These are phyloP conservation scores for Pogonocichla stellata DNA, from an alignment of 2,113 vertebrate species.

Conservation along the genomic window DNA sequence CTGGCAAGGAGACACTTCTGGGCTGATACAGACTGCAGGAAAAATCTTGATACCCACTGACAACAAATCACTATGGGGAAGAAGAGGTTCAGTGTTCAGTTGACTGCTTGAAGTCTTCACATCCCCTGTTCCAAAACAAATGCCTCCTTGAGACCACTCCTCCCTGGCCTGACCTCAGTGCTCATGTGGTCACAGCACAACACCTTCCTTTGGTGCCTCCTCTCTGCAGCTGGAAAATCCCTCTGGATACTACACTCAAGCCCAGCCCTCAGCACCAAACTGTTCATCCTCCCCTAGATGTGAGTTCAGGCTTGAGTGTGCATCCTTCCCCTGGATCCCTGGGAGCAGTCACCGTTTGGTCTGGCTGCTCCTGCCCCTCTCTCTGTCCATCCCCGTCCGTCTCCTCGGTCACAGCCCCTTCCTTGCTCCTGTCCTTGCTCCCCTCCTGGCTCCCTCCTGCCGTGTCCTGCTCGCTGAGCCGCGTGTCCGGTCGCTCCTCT, in stretches of 20 bases:
- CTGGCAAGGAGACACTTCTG: background rate
- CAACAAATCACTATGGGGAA: rapidly evolving
- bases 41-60: background rate
- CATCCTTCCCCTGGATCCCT: rapidly evolving
- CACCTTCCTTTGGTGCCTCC: background rate
- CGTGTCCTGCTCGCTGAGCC: background rate
- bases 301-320: rapidly evolving
- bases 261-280: background rate
- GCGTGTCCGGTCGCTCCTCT: slow-evolving; percentile 52
- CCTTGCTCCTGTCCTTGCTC: background rate
- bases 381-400: background rate
- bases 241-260: background rate
- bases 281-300: background rate
- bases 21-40: background rate
- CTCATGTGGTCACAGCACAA: background rate
- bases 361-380: background rate
- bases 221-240: background rate
- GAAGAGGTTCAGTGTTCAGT: rapidly evolving
- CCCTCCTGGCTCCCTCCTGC: background rate
- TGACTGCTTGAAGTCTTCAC: background rate
- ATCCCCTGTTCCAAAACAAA: background rate
- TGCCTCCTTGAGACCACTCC: background rate
- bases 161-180: rapidly evolving
- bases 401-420: background rate
- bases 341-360: background rate